Evolutionary conservation across 2,113 vertebrate genomes (phyloP), one percentile per base, ranked within the genome.

Genomic region (Elachura formosa): DNA sequence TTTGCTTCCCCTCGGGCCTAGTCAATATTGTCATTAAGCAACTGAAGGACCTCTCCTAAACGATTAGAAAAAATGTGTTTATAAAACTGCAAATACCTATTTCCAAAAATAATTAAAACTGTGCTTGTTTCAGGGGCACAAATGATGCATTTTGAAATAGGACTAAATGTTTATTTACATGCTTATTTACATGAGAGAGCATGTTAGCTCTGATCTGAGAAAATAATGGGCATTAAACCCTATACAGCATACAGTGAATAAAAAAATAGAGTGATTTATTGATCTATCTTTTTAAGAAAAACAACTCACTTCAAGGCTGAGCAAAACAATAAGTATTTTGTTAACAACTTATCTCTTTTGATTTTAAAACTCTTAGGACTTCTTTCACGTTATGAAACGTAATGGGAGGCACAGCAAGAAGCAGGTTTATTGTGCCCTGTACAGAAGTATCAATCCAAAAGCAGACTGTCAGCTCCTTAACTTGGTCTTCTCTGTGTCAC

Each of bases 141-240:
- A 74, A 24, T 51, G 74, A 84, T 95, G 89, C 49, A 73, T 89
- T 95, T 72, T 87, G 54, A 85, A 84, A 82, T 12, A 64, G 71
- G 85, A 46, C 62, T 93, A 91, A 82, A 79, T 82, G 71, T 87
- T 94, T 92, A 75, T 87, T 93, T 94, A 95, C 77, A 79, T 82
- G 71, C 84, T 94, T 92, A 75, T 87, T 93, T 94, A 95, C 77
- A 61, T 55, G 64, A 82, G 36, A 84, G 56, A 75, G 51, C 83
- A 87, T 23, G 61, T 61, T 88, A 86, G 76, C 61, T 86, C 61
- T 74, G 29, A 52, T 87, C 73, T 66, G 77, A 68, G 68, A 93
- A 87, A 91, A 90, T 56, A 90, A 93, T 29, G 36, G 28, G 68
- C 61, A 87, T 89, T 68, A 95, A 86, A 84, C n/a, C 18, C 45